phyloP scores from a whole-genome alignment of 1,140 invertebrate species.

The Drosophila azteca region DNA sequence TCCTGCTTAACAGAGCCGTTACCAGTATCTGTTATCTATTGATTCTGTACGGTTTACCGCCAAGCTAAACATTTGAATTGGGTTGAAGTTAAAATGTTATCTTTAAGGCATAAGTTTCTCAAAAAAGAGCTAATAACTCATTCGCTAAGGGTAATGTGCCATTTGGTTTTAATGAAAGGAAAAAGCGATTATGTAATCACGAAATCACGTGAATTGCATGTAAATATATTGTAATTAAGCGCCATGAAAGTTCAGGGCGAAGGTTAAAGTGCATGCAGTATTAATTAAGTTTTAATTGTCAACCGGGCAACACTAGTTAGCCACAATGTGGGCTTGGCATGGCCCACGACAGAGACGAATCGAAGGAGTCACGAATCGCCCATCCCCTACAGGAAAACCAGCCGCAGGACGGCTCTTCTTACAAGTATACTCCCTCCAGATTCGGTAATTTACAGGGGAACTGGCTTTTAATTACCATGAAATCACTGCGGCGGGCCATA shows the following conservation, averaged over 20 bases:
- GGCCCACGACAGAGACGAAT: not conserved
- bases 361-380: not conserved
- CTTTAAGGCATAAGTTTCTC: not conserved
- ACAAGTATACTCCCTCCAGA: not conserved
- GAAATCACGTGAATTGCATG: constrained; percentile 31
- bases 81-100: too few species aligned
- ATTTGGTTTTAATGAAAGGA: constrained; percentile 9
- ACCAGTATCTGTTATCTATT: too few species aligned
- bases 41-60: too few species aligned
- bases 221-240: constrained; percentile 54
- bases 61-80: too few species aligned
- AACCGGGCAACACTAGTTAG: constrained; percentile 8
- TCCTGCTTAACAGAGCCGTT: too few species aligned
- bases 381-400: not conserved
- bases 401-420: not conserved
- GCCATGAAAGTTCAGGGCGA: constrained; percentile 50
- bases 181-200: constrained; percentile 35
- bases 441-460: not conserved
- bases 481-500: constrained; percentile 13
- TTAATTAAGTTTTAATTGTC: constrained; percentile 58
- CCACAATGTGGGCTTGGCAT: constrained; percentile 5
- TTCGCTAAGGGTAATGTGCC: constrained; percentile 34
- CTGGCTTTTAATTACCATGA: constrained; percentile 35
- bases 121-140: constrained; percentile 13
- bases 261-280: constrained; percentile 53